Evolutionary conservation across 1,140 invertebrate species (phyloP), one percentile per base, ranked within the genome.

Genomic region (Tyrophagus putrescentiae): DNA sequence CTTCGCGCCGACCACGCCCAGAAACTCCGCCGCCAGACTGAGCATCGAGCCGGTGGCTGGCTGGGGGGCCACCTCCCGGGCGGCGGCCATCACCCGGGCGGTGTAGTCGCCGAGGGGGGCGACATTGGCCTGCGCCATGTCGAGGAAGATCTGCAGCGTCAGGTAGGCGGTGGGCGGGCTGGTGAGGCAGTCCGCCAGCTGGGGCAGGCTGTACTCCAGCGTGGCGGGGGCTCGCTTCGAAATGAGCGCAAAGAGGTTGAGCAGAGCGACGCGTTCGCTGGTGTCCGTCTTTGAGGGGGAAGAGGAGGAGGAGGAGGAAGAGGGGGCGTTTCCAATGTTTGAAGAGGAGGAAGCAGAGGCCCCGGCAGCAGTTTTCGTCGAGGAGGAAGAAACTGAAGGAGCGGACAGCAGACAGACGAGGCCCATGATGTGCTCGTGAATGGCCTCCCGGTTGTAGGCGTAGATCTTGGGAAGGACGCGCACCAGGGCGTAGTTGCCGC

Each of bases 391-490:
- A n/a, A n/a, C n/a, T n/a, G n/a, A n/a, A n/a, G n/a, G n/a, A n/a
- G n/a, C n/a, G 1, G 84, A 81, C 29, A 93, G 72, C 18, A 93
- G 73, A 0, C 82, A 81, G 0, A 89, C 83, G 27, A 94, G 73
- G 23, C 83, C 82, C 70, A 85, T 81, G 3, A 86, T 80, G 73
- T 89, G 84, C 4, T 85, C 84, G 62, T 87, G 81, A 39, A 93
- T 78, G 1, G 85, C 82, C 67, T 88, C 83, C 18, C 82, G 82
- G 60, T 85, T 87, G 7, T 89, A 83, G 66, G 82, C 80, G 72
- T 91, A 93, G 25, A 93, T 81, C 72, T 89, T 86, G 0, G 86
- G 86, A 44, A 93, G 75, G 23, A 93, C 85, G 52, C 85, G 75
- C 58, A 84, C 82, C 18, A 93, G 73, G 0, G 83, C 80, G 70